Conservation (phyloP, 2,113 vertebrate species). For the Phocoena phocoena region DNA sequence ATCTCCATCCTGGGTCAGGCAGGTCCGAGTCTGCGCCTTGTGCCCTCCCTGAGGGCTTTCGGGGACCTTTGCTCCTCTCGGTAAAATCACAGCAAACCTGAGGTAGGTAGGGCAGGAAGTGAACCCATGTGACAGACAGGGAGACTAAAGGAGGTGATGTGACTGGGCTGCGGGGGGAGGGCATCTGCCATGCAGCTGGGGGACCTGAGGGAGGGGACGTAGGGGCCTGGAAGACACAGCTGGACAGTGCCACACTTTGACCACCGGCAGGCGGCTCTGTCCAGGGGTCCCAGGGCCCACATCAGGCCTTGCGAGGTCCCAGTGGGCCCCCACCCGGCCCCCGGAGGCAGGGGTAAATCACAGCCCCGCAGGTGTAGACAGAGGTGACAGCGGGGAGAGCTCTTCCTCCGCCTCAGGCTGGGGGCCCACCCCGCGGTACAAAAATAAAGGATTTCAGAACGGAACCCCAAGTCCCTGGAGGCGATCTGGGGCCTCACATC, state of each 20-base stretch:
- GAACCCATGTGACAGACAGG: neutral
- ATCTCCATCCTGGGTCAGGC: neutral
- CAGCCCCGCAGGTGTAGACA: slow-evolving; percentile 46
- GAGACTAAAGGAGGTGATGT: neutral
- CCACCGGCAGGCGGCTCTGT: neutral
- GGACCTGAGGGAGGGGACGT: neutral
- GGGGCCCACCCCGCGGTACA: slow-evolving; percentile 76
- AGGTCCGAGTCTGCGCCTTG: neutral
- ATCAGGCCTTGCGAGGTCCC: neutral
- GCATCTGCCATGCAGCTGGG: slow-evolving; percentile 45
- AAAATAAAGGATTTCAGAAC: slow-evolving; percentile 85
- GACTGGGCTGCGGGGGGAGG: neutral
- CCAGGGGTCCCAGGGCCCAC: slow-evolving; percentile 41
- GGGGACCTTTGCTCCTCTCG: neutral
- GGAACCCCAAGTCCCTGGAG: slow-evolving; percentile 79
- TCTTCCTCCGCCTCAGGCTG: slow-evolving; percentile 1
- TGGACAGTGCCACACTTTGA: neutral
- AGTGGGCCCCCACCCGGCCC: neutral
- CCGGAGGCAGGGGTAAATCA: neutral
- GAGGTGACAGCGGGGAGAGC: neutral
- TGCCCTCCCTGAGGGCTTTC: neutral
- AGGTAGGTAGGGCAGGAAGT: slow-evolving; percentile 36
- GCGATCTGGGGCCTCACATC: slow-evolving; percentile 80
- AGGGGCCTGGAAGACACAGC: neutral
- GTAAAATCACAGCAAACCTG: slow-evolving; percentile 58